Percentiles rank a stretch among this genome's conserved stretches.
These are phyloP conservation scores for Phoenicopterus ruber DNA, from an alignment of 2,113 vertebrate species.

Conservation along the genomic window DNA sequence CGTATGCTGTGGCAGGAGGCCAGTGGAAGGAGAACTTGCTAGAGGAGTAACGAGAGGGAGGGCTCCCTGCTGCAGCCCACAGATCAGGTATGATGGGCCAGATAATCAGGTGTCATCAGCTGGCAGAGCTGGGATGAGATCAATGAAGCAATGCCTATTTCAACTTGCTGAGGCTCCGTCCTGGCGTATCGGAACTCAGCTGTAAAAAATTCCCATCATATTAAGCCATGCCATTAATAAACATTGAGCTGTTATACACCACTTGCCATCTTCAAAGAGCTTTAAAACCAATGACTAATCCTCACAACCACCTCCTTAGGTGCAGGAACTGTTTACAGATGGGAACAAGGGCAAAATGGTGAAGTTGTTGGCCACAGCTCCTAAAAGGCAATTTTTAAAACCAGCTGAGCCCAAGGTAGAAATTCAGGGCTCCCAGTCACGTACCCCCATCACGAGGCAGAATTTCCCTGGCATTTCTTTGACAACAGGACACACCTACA, in stretches of 20 bases:
- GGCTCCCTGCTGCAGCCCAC: background rate
- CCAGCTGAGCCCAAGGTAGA: background rate
- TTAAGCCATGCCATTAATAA: background rate
- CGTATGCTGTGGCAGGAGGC: background rate
- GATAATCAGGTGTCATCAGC: background rate
- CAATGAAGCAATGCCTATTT: background rate
- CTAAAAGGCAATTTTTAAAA: background rate
- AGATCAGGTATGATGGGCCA: background rate
- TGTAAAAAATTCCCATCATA: background rate
- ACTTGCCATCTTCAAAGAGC: constrained; percentile 16
- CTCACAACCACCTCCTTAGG: background rate
- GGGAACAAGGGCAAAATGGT: background rate
- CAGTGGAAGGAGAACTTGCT: background rate
- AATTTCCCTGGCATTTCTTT: background rate
- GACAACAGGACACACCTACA: background rate
- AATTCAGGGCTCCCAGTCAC: background rate
- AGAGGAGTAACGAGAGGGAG: background rate
- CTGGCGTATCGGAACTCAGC: background rate
- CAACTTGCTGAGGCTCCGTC: background rate
- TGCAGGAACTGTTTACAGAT: background rate
- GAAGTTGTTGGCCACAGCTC: background rate
- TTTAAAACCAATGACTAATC: constrained; percentile 4
- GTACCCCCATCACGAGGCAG: background rate
- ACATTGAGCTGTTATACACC: background rate
- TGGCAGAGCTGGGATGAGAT: background rate